Conservation (phyloP, 2,797 vertebrate species). For the Chelon auratus region DNA sequence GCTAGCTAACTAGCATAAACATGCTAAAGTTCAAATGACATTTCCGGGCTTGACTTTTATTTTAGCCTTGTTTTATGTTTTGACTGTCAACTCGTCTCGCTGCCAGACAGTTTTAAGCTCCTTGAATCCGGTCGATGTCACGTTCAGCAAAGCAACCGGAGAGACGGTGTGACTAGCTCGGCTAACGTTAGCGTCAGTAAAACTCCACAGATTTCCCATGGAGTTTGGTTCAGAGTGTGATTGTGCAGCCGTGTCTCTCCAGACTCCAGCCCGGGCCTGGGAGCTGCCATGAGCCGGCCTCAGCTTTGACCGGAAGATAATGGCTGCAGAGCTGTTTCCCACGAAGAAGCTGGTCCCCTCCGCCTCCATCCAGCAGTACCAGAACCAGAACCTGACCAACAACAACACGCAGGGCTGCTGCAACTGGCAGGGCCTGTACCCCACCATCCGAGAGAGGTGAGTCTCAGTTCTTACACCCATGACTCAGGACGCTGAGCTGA, state of each 20-base stretch:
- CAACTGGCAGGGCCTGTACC: slow-evolving; percentile 96
- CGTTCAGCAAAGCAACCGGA: neutral
- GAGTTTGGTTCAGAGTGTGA: neutral
- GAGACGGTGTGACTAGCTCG: neutral
- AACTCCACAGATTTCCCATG: accelerated
- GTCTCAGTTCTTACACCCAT: neutral
- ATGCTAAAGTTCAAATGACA: slow-evolving; percentile 30
- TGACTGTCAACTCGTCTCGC: accelerated
- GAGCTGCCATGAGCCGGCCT: slow-evolving; percentile 90
- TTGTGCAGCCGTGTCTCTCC: neutral
- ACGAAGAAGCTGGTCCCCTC: slow-evolving; percentile 85
- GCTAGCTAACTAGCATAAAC: slow-evolving; percentile 22
- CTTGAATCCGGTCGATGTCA: accelerated
- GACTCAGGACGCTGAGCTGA: too few relatives aligned
- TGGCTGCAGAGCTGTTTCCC: slow-evolving; percentile 96
- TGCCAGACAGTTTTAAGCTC: accelerated
- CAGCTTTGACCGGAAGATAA: slow-evolving; percentile 88
- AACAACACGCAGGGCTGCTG: slow-evolving; percentile 84
- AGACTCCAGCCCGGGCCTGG: neutral
- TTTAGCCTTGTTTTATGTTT: too few relatives aligned
- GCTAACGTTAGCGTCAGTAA: slow-evolving; percentile 25
- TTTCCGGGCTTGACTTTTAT: too few relatives aligned
- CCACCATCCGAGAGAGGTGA: slow-evolving; percentile 96
- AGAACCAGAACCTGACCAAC: slow-evolving; percentile 87
- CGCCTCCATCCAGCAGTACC: slow-evolving; percentile 87